These are phyloP conservation scores for Capreolus pygargus DNA, from an alignment of 2,113 vertebrate genomes.

Conservation along the genomic window DNA sequence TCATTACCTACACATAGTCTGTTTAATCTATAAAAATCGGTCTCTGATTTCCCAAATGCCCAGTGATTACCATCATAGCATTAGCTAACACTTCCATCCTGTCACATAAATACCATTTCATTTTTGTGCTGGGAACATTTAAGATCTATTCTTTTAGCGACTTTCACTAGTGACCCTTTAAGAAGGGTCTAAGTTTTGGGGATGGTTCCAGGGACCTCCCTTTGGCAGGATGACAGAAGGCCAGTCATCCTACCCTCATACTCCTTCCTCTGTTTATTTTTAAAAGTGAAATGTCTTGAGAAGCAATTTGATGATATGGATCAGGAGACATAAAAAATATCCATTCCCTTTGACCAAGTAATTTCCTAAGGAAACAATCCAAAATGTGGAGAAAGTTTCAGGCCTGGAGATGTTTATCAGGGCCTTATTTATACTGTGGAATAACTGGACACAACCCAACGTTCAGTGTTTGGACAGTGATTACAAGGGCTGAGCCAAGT, in stretches of 20 bases:
- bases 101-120: not conserved
- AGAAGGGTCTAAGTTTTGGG: not conserved
- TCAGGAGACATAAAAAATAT: slow-evolving; percentile 40
- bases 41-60: not conserved
- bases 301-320: slow-evolving; percentile 47
- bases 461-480: not conserved
- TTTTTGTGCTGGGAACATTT: not conserved
- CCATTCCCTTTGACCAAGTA: slow-evolving; percentile 30
- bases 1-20: not conserved
- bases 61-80: not conserved
- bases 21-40: not conserved
- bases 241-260: not conserved
- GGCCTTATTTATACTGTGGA: not conserved
- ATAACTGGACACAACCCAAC: slow-evolving; percentile 33
- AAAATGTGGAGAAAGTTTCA: slow-evolving; percentile 8
- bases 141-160: not conserved
- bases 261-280: not conserved
- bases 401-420: slow-evolving; percentile 25
- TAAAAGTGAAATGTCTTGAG: slow-evolving; percentile 34
- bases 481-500: not conserved
- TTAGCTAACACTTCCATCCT: not conserved
- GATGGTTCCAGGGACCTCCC: not conserved
- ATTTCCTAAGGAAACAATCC: slow-evolving; percentile 43
- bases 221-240: not conserved
- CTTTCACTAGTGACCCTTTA: not conserved